Conservation (phyloP, 2,113 vertebrate genomes). For the Butorides virescens region DNA sequence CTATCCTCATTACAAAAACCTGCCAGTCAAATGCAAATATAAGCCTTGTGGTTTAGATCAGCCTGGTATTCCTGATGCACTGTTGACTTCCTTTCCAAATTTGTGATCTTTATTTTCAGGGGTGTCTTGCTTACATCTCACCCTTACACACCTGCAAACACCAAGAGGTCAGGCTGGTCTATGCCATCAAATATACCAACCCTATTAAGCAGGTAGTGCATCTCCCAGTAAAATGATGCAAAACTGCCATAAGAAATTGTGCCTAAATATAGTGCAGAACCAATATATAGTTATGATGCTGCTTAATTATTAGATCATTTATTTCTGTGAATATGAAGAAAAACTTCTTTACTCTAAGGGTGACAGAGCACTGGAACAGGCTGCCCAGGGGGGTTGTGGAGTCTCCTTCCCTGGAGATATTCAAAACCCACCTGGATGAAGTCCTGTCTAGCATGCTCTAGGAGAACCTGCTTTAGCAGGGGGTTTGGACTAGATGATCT, state of each 20-base stretch:
- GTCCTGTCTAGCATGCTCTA: too few species aligned
- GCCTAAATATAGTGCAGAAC: not conserved
- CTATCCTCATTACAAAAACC: not conserved
- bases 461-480: too few species aligned
- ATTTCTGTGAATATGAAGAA: too few species aligned
- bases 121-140: not conserved
- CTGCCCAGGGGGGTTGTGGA: too few species aligned
- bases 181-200: not conserved
- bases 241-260: not conserved
- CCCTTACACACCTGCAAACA: not conserved
- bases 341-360: too few species aligned
- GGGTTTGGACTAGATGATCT: too few species aligned
- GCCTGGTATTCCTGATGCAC: rapidly evolving
- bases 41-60: not conserved
- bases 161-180: not conserved
- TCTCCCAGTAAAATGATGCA: not conserved
- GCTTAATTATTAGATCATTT: not conserved
- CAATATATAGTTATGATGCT: not conserved
- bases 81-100: not conserved
- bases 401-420: too few species aligned
- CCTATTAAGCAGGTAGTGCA: not conserved
- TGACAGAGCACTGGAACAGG: too few species aligned
- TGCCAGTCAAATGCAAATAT: not conserved
- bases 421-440: too few species aligned
- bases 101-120: not conserved